Base-by-base conservation (phyloP, 2,888 invertebrate genomes). In the Coelopa pilipes region DNA sequence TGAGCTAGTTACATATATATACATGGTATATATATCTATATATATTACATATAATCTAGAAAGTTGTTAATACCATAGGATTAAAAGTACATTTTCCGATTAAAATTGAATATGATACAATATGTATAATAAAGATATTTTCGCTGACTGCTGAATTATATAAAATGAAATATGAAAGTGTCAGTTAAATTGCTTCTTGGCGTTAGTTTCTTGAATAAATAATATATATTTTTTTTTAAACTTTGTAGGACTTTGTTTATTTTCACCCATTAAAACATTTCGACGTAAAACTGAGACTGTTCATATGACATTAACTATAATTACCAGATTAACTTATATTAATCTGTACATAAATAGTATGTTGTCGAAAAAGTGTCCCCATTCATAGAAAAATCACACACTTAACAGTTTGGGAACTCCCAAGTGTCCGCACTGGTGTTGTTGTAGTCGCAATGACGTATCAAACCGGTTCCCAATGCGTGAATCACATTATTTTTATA, bases 101-200 rank as follows among this genome's bases (percentile, higher is more conserved):
- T 49, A 50, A 15, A 50, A 19, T 66, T 66, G 49, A 24, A 50
- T 66, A 50, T 19, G 12, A 55, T 34, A 69, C 55, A 55, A 17
- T 69, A 34, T 46, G 69, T 69, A 57, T 55, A 69, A 69, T 21
- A 69, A 19, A 53, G 1, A 21, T 17, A 19, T 9, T 65, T 65
- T 65, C 47, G 34, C n/a, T 50, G 21, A 67, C 13, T 21, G 45
- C 46, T 69, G 57, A 46, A 45, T 45, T 17, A 57, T 57, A 69
- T 69, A 57, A 55, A 69, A 69, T 69, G 45, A 69, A 69, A 57
- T 69, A 57, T 57, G 55, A 45, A 47, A 50, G 34, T 24, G 57
- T 57, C 2, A 69, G 55, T 68, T 24, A 55, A 34, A 68, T 11
- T 69, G 17, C 57, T 57, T 57, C 57, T 46, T 69, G 55, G 15